A percentile compares a stretch with the other conserved stretches of the same genome.
Conservation (phyloP, 2,113 vertebrate genomes). For the Siniperca knerii region DNA sequence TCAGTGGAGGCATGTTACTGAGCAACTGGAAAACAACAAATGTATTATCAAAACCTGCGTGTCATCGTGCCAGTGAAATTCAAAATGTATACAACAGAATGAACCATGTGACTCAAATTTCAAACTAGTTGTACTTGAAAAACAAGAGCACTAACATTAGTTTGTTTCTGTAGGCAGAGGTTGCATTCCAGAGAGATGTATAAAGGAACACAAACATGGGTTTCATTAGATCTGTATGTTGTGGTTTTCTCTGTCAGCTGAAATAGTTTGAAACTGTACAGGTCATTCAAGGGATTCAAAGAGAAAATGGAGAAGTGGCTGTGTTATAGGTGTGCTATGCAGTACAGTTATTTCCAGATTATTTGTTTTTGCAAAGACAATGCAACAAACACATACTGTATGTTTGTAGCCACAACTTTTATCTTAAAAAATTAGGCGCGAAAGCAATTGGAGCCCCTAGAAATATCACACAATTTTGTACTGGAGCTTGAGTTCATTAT, state of each 20-base stretch:
- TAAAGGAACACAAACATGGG: conserved; percentile 55
- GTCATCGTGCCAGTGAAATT: background rate
- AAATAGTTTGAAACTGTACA: conserved; percentile 34
- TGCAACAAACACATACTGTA: background rate
- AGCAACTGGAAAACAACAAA: background rate
- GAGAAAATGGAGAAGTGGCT: background rate
- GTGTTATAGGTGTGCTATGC: background rate
- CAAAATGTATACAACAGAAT: background rate
- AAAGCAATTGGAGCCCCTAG: background rate
- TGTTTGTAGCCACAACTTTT: background rate
- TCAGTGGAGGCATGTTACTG: background rate
- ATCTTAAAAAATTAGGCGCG: background rate
- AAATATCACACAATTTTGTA: background rate
- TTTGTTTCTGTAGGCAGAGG: conserved; percentile 36
- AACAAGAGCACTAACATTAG: background rate
- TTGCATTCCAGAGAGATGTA: conserved; percentile 57
- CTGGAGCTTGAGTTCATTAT: background rate
- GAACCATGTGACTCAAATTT: background rate
- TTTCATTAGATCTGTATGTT: conserved; percentile 59
- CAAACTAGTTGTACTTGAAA: conserved; percentile 8
- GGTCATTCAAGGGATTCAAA: conserved; percentile 33
- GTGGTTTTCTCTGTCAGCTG: conserved; percentile 41
- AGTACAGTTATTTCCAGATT: background rate
- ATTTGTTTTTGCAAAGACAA: background rate
- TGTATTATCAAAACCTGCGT: background rate